Conservation (phyloP, 2,113 vertebrate genomes). For the Raja brachyura region DNA sequence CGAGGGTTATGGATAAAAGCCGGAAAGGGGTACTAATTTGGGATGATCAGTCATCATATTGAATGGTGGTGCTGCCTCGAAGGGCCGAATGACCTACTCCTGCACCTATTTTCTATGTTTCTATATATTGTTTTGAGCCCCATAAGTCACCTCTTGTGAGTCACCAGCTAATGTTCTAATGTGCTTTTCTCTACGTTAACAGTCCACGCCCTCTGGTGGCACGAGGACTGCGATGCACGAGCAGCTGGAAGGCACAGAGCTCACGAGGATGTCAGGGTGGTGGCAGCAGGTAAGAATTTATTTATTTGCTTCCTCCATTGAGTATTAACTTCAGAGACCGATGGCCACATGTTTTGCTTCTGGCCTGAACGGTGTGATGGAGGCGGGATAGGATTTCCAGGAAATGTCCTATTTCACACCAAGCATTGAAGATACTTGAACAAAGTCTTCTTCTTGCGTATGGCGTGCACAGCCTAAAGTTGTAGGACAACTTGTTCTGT, state of each 20-base stretch:
- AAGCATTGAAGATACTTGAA: not conserved
- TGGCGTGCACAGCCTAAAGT: too few relatives aligned
- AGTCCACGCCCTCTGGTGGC: conserved; percentile 87
- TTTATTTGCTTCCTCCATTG: not conserved
- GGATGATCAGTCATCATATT: too few relatives aligned
- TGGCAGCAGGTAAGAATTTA: conserved; percentile 75
- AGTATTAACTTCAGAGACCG: not conserved
- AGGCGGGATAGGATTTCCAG: not conserved
- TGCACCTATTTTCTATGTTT: too few relatives aligned
- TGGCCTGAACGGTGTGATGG: not conserved
- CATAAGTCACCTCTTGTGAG: not conserved
- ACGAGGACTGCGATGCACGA: conserved; percentile 64
- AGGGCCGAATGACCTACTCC: too few relatives aligned
- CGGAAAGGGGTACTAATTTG: too few relatives aligned
- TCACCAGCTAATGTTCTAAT: not conserved
- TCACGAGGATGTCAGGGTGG: conserved; percentile 74
- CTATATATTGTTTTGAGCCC: too few relatives aligned
- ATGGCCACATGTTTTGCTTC: not conserved
- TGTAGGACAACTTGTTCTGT: too few relatives aligned
- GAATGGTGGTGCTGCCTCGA: too few relatives aligned
- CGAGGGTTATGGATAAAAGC: too few relatives aligned
- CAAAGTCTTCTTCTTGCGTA: too few relatives aligned
- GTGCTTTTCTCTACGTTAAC: conserved; percentile 37
- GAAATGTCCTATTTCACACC: not conserved
- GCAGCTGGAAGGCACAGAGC: conserved; percentile 66